A percentile compares a stretch with the other conserved stretches of the same genome.
These are phyloP conservation scores for Linurgus olivaceus DNA, from an alignment of 2,797 vertebrate genomes.

Conservation along the genomic window DNA sequence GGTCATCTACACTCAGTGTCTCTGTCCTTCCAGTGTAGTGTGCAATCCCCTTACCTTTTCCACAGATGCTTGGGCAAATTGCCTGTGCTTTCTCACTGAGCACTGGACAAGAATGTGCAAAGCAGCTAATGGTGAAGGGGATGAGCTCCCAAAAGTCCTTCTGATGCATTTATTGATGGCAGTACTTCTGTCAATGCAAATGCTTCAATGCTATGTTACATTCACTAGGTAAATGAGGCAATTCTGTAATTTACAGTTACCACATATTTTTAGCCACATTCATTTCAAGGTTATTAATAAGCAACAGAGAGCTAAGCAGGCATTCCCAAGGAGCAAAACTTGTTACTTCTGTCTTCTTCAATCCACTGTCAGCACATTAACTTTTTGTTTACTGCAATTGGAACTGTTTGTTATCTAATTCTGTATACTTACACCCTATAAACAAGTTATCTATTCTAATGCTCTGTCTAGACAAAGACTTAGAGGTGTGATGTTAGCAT, in stretches of 20 bases:
- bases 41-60: background rate
- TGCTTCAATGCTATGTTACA: background rate
- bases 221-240: background rate
- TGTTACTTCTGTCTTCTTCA: constrained; percentile 12
- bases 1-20: background rate
- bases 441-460: constrained; percentile 46
- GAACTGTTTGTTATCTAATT: constrained; percentile 39
- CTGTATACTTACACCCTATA: background rate
- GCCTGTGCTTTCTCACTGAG: background rate
- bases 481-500: constrained; percentile 20
- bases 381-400: constrained; percentile 11
- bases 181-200: background rate
- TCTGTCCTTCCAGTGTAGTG: background rate
- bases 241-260: background rate
- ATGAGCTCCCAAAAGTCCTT: background rate
- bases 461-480: constrained; percentile 32
- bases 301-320: background rate
- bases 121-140: background rate
- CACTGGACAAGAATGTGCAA: background rate
- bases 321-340: background rate
- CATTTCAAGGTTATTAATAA: constrained; percentile 15
- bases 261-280: background rate
- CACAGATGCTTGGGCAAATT: background rate
- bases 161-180: background rate
- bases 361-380: background rate